Conservation (phyloP, 2,888 invertebrate genomes). For the Mactromeris polynyma region DNA sequence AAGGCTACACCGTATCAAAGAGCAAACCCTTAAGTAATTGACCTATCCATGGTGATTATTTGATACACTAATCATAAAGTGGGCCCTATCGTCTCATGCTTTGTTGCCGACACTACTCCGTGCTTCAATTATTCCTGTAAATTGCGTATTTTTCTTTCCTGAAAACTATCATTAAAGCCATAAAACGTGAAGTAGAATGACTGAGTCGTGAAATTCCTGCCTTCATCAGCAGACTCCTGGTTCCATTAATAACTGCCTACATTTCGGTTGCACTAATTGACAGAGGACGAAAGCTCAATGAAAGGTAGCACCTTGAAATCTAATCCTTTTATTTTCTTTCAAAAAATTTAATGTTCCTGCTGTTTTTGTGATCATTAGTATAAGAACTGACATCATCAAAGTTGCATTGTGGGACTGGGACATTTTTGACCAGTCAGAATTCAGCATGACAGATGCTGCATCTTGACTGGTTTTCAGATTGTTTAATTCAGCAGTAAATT, state of each 20-base stretch:
- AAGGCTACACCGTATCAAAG: not conserved
- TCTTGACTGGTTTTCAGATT: slow-evolving; percentile 69
- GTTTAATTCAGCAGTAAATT: slow-evolving; percentile 70
- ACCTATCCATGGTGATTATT: slow-evolving; percentile 52
- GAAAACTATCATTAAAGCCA: slow-evolving; percentile 63
- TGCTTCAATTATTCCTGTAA: slow-evolving; percentile 66
- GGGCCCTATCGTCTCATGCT: slow-evolving; percentile 41
- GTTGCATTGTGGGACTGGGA: slow-evolving; percentile 62
- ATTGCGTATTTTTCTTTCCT: slow-evolving; percentile 64
- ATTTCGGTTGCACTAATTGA: slow-evolving; percentile 60
- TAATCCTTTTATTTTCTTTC: slow-evolving; percentile 60
- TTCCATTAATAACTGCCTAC: slow-evolving; percentile 59
- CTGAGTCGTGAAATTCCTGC: slow-evolving; percentile 53
- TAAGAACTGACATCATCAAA: slow-evolving; percentile 41
- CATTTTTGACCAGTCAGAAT: slow-evolving; percentile 66
- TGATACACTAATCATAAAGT: slow-evolving; percentile 57
- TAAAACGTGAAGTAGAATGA: slow-evolving; percentile 46
- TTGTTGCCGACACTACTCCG: slow-evolving; percentile 43
- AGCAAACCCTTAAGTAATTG: slow-evolving; percentile 51
- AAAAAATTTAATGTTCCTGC: slow-evolving; percentile 49
- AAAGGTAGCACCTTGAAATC: slow-evolving; percentile 55
- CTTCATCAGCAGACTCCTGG: slow-evolving; percentile 28
- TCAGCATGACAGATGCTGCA: slow-evolving; percentile 69
- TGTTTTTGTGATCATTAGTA: slow-evolving; percentile 59
- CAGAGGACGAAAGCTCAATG: slow-evolving; percentile 36